Evolutionary conservation across 2,113 vertebrate species (phyloP).

Genomic region (Corythoichthys intestinalis): DNA sequence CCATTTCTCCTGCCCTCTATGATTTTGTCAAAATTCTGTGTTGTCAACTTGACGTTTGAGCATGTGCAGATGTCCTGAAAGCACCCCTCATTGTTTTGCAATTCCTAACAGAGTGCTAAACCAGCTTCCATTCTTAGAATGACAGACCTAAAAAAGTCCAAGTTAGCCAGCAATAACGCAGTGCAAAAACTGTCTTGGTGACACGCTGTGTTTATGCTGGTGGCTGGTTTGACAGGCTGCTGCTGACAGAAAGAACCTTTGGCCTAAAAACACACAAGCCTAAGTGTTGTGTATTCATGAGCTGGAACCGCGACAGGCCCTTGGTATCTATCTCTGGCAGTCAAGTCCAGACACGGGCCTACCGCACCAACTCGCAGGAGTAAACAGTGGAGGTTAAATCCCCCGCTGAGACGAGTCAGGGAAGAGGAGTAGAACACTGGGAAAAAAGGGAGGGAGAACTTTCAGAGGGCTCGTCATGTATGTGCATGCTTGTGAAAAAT

Average conservation of each 20-base stretch:
- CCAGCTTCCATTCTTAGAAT: neutral
- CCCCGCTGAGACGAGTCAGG: slow-evolving; percentile 46
- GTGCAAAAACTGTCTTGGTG: neutral
- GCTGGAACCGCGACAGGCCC: slow-evolving; percentile 36
- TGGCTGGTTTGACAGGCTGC: slow-evolving; percentile 52
- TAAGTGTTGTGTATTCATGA: slow-evolving; percentile 27
- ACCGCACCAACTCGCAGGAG: slow-evolving; percentile 55
- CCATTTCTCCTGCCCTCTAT: neutral
- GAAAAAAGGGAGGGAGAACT: slow-evolving; percentile 20
- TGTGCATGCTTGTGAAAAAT: slow-evolving; percentile 50
- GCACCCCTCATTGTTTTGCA: neutral
- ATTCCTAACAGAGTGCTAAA: neutral
- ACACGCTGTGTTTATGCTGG: slow-evolving; percentile 30
- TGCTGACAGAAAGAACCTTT: slow-evolving; percentile 55
- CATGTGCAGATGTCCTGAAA: neutral
- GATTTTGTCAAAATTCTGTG: neutral
- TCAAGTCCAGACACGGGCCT: slow-evolving; percentile 68
- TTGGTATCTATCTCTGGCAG: slow-evolving; percentile 34
- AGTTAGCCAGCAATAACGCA: neutral
- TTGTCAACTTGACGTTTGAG: neutral
- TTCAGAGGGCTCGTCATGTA: slow-evolving; percentile 38
- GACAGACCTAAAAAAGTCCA: neutral
- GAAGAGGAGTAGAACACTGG: slow-evolving; percentile 10
- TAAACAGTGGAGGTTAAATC: slow-evolving; percentile 64
- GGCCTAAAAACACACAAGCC: slow-evolving; percentile 51